phyloP scores from a whole-genome alignment of 2,888 invertebrate genomes.

The Dastarcus helophoroides region DNA sequence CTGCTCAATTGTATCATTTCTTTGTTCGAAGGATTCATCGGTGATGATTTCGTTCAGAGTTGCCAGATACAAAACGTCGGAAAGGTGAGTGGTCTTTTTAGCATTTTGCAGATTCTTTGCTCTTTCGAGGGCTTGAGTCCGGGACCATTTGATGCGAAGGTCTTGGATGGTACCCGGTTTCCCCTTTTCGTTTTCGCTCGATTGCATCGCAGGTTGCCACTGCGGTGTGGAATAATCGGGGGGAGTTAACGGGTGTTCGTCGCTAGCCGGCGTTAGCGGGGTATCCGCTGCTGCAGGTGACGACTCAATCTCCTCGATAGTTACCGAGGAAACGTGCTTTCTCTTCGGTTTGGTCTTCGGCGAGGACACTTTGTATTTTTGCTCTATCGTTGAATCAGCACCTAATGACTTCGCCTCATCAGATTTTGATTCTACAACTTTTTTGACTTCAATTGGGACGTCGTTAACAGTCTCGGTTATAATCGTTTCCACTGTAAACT shows the following conservation, averaged over 20 bases:
- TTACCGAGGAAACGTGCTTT: constrained; percentile 39
- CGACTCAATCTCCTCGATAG: constrained; percentile 42
- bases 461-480: constrained; percentile 23
- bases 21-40: constrained; percentile 43
- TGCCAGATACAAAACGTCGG: constrained; percentile 50
- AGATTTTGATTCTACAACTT: constrained; percentile 10
- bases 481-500: constrained; percentile 24
- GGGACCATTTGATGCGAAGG: constrained; percentile 39
- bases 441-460: constrained; percentile 5
- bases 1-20: constrained; percentile 47
- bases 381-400: constrained; percentile 1
- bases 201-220: no score
- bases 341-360: constrained; percentile 26
- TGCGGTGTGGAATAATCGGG: constrained; percentile 25
- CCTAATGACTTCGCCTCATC: constrained; percentile 6
- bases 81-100: constrained; percentile 44
- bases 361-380: constrained; percentile 7
- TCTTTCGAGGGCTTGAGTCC: constrained; percentile 44
- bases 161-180: constrained; percentile 26
- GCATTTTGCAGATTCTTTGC: constrained; percentile 45
- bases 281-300: constrained; percentile 37
- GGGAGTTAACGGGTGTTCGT: constrained; percentile 29
- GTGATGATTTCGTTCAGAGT: constrained; percentile 45
- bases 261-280: constrained; percentile 40
- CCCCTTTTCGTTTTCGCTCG: constrained; percentile 5